Percentiles rank a stretch among this genome's conserved stretches.
Evolutionary conservation across 2,888 invertebrate genomes (phyloP).

Genomic region (Biston betularia): DNA sequence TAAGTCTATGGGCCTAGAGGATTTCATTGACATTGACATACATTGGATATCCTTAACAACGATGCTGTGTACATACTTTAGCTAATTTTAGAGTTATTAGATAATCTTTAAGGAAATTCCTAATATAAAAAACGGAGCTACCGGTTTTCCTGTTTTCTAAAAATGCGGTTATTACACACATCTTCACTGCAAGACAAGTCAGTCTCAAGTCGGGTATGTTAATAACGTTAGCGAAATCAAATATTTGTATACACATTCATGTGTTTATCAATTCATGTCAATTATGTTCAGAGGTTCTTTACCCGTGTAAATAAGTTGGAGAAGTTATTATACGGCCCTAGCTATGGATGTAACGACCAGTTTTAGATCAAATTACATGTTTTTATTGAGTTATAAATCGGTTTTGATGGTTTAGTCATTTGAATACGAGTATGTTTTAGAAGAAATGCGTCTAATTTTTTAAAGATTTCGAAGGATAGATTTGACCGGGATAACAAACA

Average conservation of each 20-base stretch:
- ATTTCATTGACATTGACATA: too few relatives aligned
- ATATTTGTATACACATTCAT: slow-evolving; percentile 53
- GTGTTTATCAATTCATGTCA: slow-evolving; percentile 57
- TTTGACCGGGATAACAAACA: neutral
- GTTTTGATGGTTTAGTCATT: slow-evolving; percentile 30
- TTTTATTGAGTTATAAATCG: slow-evolving; percentile 34
- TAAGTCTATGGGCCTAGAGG: too few relatives aligned
- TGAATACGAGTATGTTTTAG: slow-evolving; percentile 30
- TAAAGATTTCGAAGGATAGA: neutral
- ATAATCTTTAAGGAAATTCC: slow-evolving; percentile 25
- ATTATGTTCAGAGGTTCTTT: slow-evolving; percentile 56
- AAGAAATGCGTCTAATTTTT: slow-evolving; percentile 12
- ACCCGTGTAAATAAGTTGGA: slow-evolving; percentile 30
- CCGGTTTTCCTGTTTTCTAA: slow-evolving; percentile 45
- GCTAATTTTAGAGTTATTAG: neutral
- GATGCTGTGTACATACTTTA: too few relatives aligned
- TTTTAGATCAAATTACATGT: slow-evolving; percentile 37
- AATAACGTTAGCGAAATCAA: slow-evolving; percentile 64
- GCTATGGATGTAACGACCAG: slow-evolving; percentile 33
- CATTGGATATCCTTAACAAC: too few relatives aligned
- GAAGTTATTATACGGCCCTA: slow-evolving; percentile 29
- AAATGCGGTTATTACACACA: slow-evolving; percentile 43
- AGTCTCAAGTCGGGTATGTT: slow-evolving; percentile 55
- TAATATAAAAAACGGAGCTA: slow-evolving; percentile 24
- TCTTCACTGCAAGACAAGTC: slow-evolving; percentile 46